phyloP scores from a whole-genome alignment of 2,888 invertebrate genomes.

The Pyrgus malvae region DNA sequence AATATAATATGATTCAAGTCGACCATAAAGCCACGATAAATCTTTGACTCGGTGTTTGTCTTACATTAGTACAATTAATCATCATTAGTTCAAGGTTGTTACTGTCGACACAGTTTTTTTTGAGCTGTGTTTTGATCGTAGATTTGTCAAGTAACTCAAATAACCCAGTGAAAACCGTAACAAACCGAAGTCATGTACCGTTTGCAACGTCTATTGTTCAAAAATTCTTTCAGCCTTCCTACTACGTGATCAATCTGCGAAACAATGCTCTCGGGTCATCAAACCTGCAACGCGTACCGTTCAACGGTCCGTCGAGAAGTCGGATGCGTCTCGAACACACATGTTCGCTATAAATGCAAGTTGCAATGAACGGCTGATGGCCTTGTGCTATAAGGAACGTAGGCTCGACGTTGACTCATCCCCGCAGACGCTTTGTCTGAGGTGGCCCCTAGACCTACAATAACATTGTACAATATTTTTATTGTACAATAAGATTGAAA shows the following conservation, averaged over 20 bases:
- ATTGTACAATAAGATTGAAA: too few species aligned
- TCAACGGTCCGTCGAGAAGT: constrained; percentile 37
- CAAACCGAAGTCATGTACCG: not conserved
- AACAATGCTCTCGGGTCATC: constrained; percentile 48
- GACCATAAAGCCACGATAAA: too few species aligned
- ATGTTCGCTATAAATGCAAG: constrained; percentile 33
- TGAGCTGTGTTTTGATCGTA: too few species aligned
- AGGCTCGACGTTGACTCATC: constrained; percentile 14
- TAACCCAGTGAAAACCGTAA: too few species aligned
- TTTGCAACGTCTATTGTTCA: constrained; percentile 14
- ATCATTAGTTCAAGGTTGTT: too few species aligned
- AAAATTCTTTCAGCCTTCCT: constrained; percentile 6
- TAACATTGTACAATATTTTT: too few species aligned
- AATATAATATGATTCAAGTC: too few species aligned
- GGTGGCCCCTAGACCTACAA: too few species aligned
- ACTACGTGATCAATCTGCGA: constrained; percentile 27
- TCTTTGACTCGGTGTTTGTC: too few species aligned
- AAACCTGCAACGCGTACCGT: constrained; percentile 44
- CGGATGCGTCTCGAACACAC: constrained; percentile 37
- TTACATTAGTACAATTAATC: too few species aligned
- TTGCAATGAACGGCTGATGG: constrained; percentile 34
- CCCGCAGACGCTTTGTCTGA: constrained; percentile 16
- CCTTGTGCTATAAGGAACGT: constrained; percentile 30
- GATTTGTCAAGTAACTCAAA: too few species aligned
- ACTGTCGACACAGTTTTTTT: too few species aligned